Percentiles rank a stretch among this genome's conserved stretches.
Evolutionary conservation across 2,888 invertebrate species (phyloP).

Genomic region (Apoderus coryli): DNA sequence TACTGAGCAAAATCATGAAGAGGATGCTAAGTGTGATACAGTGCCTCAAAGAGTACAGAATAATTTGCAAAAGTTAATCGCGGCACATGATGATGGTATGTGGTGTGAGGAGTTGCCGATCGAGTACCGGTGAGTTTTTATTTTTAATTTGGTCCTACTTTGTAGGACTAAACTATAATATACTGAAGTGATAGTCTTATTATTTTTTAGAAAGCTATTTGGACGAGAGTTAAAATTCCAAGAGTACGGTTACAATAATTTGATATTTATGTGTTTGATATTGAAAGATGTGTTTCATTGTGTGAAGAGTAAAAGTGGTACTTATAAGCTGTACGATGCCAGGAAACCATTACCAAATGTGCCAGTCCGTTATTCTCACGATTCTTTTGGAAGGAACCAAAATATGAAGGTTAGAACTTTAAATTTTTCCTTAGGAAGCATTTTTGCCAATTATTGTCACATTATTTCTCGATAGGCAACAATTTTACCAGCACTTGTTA

Average conservation of each 20-base stretch:
- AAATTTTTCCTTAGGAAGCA: too few species aligned
- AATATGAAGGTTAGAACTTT: too few species aligned
- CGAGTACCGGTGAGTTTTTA: conserved; percentile 29
- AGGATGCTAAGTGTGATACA: too few species aligned
- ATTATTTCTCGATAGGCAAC: too few species aligned
- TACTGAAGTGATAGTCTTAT: conserved; percentile 3
- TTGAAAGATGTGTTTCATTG: conserved; percentile 25
- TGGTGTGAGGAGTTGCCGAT: conserved; percentile 33
- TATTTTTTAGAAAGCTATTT: conserved; percentile 22
- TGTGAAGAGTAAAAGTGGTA: conserved; percentile 22
- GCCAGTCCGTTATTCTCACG: too few species aligned
- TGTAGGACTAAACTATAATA: conserved; percentile 4
- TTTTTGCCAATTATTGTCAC: too few species aligned
- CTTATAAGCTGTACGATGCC: conserved; percentile 27
- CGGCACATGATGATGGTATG: conserved; percentile 32
- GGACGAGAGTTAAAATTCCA: conserved; percentile 21
- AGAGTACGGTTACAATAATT: conserved; percentile 24
- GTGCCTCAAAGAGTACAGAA: conserved; percentile 23
- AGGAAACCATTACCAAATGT: conserved; percentile 23
- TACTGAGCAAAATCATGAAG: too few species aligned
- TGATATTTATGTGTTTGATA: conserved; percentile 26
- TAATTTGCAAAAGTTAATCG: conserved; percentile 27
- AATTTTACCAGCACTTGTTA: too few species aligned
- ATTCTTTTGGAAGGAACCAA: too few species aligned
- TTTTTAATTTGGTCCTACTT: too few species aligned